Base-by-base conservation (phyloP, 2,888 invertebrate genomes). In the Oasisia sp. region DNA sequence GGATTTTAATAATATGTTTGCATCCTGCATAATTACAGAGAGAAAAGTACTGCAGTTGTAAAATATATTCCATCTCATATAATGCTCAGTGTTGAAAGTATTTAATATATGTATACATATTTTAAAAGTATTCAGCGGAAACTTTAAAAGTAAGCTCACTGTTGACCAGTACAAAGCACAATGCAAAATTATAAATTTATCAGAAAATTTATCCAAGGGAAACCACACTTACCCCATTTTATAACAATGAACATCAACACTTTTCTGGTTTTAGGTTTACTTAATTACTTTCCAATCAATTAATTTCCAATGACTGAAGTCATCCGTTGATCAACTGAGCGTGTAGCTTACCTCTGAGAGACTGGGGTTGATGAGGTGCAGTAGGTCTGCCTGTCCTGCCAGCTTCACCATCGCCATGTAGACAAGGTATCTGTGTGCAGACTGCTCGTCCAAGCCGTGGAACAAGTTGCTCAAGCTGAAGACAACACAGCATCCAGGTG, bases 331-430 rank as follows among this genome's bases (percentile, higher is more conserved):
- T n/a, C 27, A 74, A 74, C 74, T 27, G 27, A 27, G 27, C 14
- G 14, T 74, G 74, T 74, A 74, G 91, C 92, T 44, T 91, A 93
- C 93, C 89, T 93, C 92, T 32, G 92, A 92, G 9, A 94, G 19
- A 50, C 93, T 92, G 12, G 93, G 92, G 91, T 93, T 93, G 58
- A 94, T 44, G 32, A 92, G 89, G 32, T 93, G 91, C n/a, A 99
- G 98, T 94, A 98, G 98, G 93, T 98, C 98, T 45, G 98, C 98
- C 94, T 98, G 98, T 90, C 98, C 98, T 0, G 99, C 98, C 92
- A 99, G 97, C 96, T 98, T 98, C 38, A 99, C 97, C 94, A 99
- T 97, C 95, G 98, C 98, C 95, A 98, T 98, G 96, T 99, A 99
- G 27, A 99, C 98, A 95, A 98, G 98, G 96, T 99, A 99, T 90